Evolutionary conservation across 2,888 invertebrate species (phyloP), one percentile per base, ranked within the genome.

Genomic region (Ophion ventricosus): DNA sequence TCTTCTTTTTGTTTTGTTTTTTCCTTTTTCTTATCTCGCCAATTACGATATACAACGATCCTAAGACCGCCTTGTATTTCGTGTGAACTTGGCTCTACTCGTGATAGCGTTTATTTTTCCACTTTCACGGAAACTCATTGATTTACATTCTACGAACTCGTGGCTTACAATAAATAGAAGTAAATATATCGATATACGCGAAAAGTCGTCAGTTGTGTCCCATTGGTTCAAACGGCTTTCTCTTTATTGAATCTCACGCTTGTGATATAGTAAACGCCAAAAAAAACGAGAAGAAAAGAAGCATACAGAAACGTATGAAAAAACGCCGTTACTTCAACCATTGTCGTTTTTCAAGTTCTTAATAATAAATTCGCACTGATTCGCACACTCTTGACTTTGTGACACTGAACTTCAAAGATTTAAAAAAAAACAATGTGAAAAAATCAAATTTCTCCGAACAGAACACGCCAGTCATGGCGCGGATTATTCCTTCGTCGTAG

Each of bases 111-210:
- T n/a, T 25, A 17, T 66, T 54, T 66, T 57, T 67, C 11, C 54
- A 29, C 40, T 57, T 57, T 78, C 56, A 66, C n/a, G 64, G 49
- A 59, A 66, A 67, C 49, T 61, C 81, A 77, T 84, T 79, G 35
- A 72, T 80, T 61, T 76, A 80, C 63, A 77, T 78, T 84, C 76
- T 73, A 61, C 81, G 49, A 67, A 57, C 63, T 82, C 35, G 75
- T 54, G 79, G 81, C 64, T 86, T 82, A 76, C 64, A 86, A 84
- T 82, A 86, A 86, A 86, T 86, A 80, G 64, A 84, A 82, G 43
- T 75, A 66, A 25, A 49, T 75, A 64, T 66, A 81, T 79, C 57
- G 83, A 57, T 79, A 83, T 73, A 79, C 56, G 80, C 61, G 82
- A 59, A 73, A 77, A 64, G 57, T 79, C 20, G 56, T 81, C 57